phyloP scores from a whole-genome alignment of 2,888 invertebrate genomes.

The Cylindroiulus punctatus region DNA sequence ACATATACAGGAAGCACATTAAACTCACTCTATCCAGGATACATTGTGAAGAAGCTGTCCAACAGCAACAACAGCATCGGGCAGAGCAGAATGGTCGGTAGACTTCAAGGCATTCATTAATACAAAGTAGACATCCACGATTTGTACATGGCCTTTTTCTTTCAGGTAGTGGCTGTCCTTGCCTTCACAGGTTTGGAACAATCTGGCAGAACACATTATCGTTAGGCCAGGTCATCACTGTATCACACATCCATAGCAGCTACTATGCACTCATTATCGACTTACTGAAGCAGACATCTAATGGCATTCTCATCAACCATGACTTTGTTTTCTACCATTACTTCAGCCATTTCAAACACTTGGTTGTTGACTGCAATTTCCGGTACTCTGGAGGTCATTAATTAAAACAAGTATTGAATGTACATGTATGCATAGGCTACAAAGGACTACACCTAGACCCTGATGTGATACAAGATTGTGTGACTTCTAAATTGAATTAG shows the following conservation, averaged over 20 bases:
- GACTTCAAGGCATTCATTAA: slow-evolving; percentile 21
- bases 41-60: neutral
- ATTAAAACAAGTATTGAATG: too few relatives aligned
- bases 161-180: neutral
- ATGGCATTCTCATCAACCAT: neutral
- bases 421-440: too few relatives aligned
- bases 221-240: neutral
- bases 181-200: neutral
- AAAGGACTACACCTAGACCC: too few relatives aligned
- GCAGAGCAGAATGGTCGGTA: neutral
- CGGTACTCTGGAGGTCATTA: too few relatives aligned
- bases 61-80: neutral
- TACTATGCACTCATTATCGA: neutral
- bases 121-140: neutral
- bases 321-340: neutral
- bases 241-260: neutral
- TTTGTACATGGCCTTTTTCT: neutral
- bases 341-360: neutral
- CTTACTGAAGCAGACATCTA: neutral
- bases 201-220: neutral
- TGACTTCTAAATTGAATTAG: too few relatives aligned
- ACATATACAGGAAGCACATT: neutral
- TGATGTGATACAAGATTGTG: too few relatives aligned
- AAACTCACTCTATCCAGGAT: neutral
- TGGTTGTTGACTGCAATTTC: too few relatives aligned